A percentile compares a stretch with the other conserved stretches of the same genome.
These are phyloP conservation scores for Rugalucina vietnamica DNA, from an alignment of 2,888 invertebrate species.

Conservation along the genomic window DNA sequence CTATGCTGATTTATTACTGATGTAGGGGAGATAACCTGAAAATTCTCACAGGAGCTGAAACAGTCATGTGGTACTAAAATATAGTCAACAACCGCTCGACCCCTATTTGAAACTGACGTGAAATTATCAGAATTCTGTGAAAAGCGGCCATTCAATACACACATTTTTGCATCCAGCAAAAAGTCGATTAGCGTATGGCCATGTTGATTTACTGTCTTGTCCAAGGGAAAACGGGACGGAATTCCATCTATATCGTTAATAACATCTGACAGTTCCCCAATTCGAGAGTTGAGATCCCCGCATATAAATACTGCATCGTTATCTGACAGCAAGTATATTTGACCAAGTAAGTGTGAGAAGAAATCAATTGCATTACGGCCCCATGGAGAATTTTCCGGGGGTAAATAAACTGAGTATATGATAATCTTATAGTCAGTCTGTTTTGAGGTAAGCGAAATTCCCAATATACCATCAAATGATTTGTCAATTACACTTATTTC, in stretches of 20 bases:
- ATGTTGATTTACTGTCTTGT: constrained; percentile 30
- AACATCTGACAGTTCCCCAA: constrained; percentile 22
- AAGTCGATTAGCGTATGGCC: constrained; percentile 38
- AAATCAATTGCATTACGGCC: constrained; percentile 37
- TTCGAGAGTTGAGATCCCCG: constrained; percentile 34
- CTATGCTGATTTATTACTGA: neutral
- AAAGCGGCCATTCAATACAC: constrained; percentile 38
- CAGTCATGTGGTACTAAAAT: constrained; percentile 35
- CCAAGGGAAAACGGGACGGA: constrained; percentile 8
- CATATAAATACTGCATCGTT: constrained; percentile 27
- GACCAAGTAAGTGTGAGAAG: constrained; percentile 23
- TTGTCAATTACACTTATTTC: neutral
- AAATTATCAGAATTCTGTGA: constrained; percentile 12
- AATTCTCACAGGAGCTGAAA: constrained; percentile 21
- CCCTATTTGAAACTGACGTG: constrained; percentile 39
- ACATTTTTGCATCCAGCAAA: constrained; percentile 23
- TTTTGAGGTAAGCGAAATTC: neutral
- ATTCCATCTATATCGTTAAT: constrained; percentile 19
- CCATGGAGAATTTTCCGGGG: constrained; percentile 25
- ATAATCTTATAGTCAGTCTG: neutral
- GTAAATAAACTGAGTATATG: constrained; percentile 14
- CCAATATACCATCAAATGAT: neutral
- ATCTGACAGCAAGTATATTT: constrained; percentile 34
- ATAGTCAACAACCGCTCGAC: constrained; percentile 42
- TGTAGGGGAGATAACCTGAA: constrained; percentile 24